Conservation (phyloP, 2,113 vertebrate species). For the Gnathonemus echidnorhynchus region DNA sequence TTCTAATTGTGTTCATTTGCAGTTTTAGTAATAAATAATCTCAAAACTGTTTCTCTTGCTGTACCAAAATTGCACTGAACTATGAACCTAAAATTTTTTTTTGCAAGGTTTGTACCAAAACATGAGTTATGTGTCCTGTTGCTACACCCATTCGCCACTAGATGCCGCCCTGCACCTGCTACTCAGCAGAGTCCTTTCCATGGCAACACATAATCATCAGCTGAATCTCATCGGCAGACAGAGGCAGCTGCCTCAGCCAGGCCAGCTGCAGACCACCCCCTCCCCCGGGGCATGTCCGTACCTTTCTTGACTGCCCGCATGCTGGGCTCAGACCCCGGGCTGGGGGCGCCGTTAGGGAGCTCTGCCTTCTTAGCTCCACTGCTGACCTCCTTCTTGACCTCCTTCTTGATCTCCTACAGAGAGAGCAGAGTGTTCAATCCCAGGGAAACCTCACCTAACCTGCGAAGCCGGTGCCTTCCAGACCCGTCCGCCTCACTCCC, state of each 20-base stretch:
- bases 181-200: neutral
- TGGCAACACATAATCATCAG: neutral
- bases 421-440: neutral
- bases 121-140: neutral
- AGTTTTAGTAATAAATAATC: neutral
- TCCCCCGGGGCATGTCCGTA: constrained; percentile 38
- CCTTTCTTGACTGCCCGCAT: constrained; percentile 81
- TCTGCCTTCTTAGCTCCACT: constrained; percentile 67
- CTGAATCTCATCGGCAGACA: neutral
- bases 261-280: neutral
- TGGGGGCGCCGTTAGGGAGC: constrained; percentile 77
- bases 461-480: neutral
- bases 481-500: neutral
- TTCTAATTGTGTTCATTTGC: neutral
- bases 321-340: constrained; percentile 76
- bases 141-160: constrained; percentile 29
- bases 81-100: neutral
- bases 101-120: neutral
- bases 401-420: constrained; percentile 86
- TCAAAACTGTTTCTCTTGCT: neutral
- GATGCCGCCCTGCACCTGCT: constrained; percentile 23
- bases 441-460: neutral
- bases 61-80: neutral
- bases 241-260: neutral
- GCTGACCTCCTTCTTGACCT: constrained; percentile 73